Evolutionary conservation across 2,113 vertebrate species (phyloP).

Genomic region (Ptilorrhoa leucosticta): DNA sequence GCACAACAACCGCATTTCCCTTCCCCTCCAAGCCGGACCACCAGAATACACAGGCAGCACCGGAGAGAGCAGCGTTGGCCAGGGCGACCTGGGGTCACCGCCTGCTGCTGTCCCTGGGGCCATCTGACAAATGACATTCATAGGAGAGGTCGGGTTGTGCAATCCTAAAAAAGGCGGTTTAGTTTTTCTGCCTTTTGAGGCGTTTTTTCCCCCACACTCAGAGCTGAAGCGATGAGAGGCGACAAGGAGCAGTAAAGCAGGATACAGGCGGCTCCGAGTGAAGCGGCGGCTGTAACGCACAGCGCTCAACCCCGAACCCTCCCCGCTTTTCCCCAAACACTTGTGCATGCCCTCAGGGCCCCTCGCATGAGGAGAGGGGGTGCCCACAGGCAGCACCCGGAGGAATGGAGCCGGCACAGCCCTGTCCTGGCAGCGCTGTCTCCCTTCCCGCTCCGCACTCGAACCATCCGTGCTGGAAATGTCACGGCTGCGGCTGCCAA

Average conservation of each 20-base stretch:
- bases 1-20: neutral
- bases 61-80: neutral
- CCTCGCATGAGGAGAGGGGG: rapidly evolving
- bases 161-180: neutral
- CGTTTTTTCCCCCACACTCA: neutral
- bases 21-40: neutral
- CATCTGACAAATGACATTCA: neutral
- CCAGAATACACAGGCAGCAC: neutral
- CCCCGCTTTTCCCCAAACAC: neutral
- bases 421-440: neutral
- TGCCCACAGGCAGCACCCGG: rapidly evolving
- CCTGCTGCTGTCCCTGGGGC: neutral
- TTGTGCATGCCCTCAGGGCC: rapidly evolving
- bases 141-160: neutral
- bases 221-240: neutral
- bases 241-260: neutral
- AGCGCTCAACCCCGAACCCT: rapidly evolving
- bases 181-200: neutral
- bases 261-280: neutral
- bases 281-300: neutral
- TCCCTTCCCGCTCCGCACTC: neutral
- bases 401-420: neutral
- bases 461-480: neutral
- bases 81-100: neutral
- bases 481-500: neutral